These are phyloP conservation scores for Sminthurinus aureus DNA, from an alignment of 2,888 invertebrate genomes.

Conservation along the genomic window DNA sequence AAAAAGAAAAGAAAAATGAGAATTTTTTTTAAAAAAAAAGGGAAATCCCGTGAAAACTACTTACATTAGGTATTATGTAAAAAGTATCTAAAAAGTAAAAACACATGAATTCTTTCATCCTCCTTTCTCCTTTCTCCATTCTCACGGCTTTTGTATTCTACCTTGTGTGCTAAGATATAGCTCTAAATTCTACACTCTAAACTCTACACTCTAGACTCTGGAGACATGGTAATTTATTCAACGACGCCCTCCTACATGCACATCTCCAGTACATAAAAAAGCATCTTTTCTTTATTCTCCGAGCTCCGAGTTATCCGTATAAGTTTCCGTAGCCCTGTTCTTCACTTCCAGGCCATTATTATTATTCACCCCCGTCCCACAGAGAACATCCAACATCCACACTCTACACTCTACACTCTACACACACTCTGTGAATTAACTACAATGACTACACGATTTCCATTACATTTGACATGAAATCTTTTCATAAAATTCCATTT, in stretches of 20 bases:
- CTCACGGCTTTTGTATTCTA: too few relatives aligned
- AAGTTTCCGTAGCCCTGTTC: too few relatives aligned
- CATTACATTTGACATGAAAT: neutral
- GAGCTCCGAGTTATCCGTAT: too few relatives aligned
- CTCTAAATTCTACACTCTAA: too few relatives aligned
- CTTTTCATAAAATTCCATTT: neutral
- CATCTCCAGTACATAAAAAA: neutral
- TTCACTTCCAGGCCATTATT: neutral
- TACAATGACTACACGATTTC: neutral
- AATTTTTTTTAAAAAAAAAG: neutral
- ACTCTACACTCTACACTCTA: neutral
- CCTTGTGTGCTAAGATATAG: too few relatives aligned
- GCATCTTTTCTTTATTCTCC: neutral
- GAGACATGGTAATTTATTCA: constrained; percentile 26
- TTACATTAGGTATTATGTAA: too few relatives aligned
- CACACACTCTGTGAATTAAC: neutral
- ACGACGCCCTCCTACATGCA: neutral
- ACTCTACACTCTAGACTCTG: too few relatives aligned
- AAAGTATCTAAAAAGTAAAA: too few relatives aligned
- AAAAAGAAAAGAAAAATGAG: neutral
- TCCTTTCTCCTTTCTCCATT: too few relatives aligned
- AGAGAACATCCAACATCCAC: neutral
- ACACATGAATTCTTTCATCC: too few relatives aligned
- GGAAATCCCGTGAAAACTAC: neutral
- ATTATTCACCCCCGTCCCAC: neutral